Evolutionary conservation across 2,888 invertebrate genomes (phyloP), one percentile per base, ranked within the genome.

Genomic region (Acanthoscelides obtectus): DNA sequence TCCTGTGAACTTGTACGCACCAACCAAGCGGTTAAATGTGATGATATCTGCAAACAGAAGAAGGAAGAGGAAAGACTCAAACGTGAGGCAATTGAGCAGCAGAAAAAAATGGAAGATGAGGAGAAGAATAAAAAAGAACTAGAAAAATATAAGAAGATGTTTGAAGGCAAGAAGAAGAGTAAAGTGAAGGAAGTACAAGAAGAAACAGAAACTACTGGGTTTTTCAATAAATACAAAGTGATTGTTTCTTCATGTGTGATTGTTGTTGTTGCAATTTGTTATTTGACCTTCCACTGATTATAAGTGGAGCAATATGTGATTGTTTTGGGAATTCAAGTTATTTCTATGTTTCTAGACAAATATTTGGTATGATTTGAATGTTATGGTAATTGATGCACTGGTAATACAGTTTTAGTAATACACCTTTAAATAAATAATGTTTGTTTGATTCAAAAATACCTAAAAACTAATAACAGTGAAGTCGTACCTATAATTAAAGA

Each of bases 111-210:
- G 77, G 88, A 89, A 77, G 91, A 93, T 79, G 91, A 92, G 79
- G 87, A 90, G 71, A 90, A 87, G 75, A 94, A 94, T 85, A 88
- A 89, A 67, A 88, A 88, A 74, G 94, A 94, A 81, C 83, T 94
- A 71, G 93, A 92, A 72, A 91, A 91, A 81, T 94, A 92, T 82
- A 91, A 94, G 81, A 92, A 92, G 84, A 93, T 92, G 83, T 90
- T 94, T 75, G 84, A 84, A 69, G 90, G 89, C 22, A 91, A 91
- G 66, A 92, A 91, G 79, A 92, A 90, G 83, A 82, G 81, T 81
- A 79, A 87, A 78, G 85, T 88, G 78, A 77, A 88, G 81, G 87
- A 86, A 84, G 73, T 82, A 80, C 75, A 86, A 79, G 80, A 82
- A 67, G 82, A 83, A 66, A 76, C 80, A n/a, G 80, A 83, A 45